Evolutionary conservation across 2,888 invertebrate genomes (phyloP), one percentile per base, ranked within the genome.

Genomic region (Tricholauxania praeusta): DNA sequence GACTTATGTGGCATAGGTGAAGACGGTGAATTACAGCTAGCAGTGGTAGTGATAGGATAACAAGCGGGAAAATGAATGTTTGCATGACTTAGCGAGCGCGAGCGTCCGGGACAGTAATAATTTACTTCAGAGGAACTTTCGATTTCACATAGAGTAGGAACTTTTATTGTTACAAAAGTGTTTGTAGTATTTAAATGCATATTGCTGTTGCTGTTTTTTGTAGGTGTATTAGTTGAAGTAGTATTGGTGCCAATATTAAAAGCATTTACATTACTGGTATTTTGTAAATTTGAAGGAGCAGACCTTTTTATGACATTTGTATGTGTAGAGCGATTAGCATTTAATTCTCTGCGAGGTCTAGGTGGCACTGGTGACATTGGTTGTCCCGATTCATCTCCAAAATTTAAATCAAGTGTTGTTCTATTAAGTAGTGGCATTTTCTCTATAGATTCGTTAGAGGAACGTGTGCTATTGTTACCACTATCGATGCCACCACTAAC

Each of bases 371-470:
- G 28, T 4, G 12, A 51, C 5, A 17, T 70, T 47, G 19, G 59
- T 22, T 22, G 39, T 48, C 53, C 8, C 47, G 17, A 22, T 14
- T 69, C 75, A 22, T 63, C 51, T 51, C 64, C 63, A 6, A 72
- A 66, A 48, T 78, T 73, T 1, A 39, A 7, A 1, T 39, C 39
- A 39, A 7, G 39, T 8, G 64, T 28, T 22, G 12, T 47, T 32
- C 59, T 19, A 19, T 28, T 63, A 62, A 83, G 75, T 72, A 84
- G 59, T 15, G 82, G 81, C 80, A 82, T 81, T 48, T 81, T 79
- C 70, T 83, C 83, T n/a, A 84, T 82, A 59, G 84, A 85, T 71
- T 86, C 85, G 19, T 76, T 77, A n/a, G 85, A 86, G 8, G 83
- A 83, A 10, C 80, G 82, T 62, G 80, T 80, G 59, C 83, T 84